Conservation (phyloP, 2,797 vertebrate genomes). For the Diceros bicornis region DNA sequence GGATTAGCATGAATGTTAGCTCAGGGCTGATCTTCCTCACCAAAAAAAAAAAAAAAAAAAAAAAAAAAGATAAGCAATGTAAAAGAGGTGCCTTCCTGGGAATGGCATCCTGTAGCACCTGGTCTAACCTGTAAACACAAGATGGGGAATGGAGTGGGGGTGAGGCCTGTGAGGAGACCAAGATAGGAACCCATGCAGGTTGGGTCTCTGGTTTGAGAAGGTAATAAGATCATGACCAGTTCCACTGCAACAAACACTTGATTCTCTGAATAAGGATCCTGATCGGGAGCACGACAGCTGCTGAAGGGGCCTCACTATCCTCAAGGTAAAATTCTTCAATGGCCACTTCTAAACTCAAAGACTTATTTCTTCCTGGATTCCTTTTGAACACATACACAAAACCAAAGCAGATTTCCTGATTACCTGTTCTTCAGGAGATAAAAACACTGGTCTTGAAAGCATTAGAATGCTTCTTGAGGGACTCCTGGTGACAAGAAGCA, state of each 20-base stretch:
- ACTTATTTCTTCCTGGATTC: constrained; percentile 37
- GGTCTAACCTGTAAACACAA: background rate
- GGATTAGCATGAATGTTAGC: too few relatives aligned
- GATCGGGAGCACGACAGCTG: background rate
- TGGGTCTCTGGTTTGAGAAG: background rate
- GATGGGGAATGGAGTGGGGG: background rate
- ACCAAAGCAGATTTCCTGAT: background rate
- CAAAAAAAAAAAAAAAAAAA: too few relatives aligned
- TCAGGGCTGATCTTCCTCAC: too few relatives aligned
- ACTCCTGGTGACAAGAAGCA: background rate
- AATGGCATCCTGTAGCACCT: background rate
- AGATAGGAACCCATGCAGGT: background rate
- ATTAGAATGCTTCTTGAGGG: background rate
- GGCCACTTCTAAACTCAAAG: background rate
- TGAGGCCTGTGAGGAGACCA: background rate
- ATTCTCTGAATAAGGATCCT: background rate
- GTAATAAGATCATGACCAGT: background rate
- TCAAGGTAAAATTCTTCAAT: background rate
- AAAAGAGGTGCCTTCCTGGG: background rate
- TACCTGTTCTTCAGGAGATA: background rate
- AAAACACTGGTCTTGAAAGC: background rate
- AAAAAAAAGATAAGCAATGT: background rate
- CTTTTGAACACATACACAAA: background rate
- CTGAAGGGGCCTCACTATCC: background rate
- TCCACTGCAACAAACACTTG: background rate